These are phyloP conservation scores for Clunio marinus DNA, from an alignment of 2,888 invertebrate species.

Conservation along the genomic window DNA sequence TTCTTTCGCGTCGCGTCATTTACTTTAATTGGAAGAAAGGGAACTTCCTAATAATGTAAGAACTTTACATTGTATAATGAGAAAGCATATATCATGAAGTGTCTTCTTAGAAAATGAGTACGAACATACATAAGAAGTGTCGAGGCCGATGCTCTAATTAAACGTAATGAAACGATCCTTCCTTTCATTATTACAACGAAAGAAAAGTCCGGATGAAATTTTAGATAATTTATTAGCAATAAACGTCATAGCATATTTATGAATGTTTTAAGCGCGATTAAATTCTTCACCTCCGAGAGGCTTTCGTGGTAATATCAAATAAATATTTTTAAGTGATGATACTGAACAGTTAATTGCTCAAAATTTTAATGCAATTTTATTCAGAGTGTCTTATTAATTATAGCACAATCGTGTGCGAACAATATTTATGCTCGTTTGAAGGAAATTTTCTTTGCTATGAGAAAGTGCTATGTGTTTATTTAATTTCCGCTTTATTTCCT, in stretches of 20 bases:
- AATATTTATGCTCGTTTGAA: background rate
- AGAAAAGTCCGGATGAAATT: background rate
- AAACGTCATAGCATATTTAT: slow-evolving; percentile 35
- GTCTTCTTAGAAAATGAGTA: no score
- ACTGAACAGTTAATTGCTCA: no score
- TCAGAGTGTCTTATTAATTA: background rate
- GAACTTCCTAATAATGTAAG: no score
- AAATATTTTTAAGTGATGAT: slow-evolving; percentile 3
- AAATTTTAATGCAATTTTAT: background rate
- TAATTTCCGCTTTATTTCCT: slow-evolving; percentile 30
- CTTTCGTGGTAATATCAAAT: background rate
- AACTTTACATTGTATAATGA: no score
- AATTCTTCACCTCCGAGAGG: background rate
- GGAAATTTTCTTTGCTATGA: background rate
- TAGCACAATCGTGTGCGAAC: background rate
- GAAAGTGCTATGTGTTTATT: slow-evolving; percentile 24
- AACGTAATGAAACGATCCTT: slow-evolving; percentile 8
- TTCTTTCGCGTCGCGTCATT: no score
- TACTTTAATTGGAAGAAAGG: no score
- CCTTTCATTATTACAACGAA: background rate
- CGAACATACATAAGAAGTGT: no score
- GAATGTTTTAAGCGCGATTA: slow-evolving; percentile 16
- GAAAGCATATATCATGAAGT: no score
- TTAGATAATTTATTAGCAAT: slow-evolving; percentile 33
- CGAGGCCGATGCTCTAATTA: slow-evolving; percentile 24